phyloP scores from a whole-genome alignment of 2,888 invertebrate genomes.

The Gisinianus flammeolus region DNA sequence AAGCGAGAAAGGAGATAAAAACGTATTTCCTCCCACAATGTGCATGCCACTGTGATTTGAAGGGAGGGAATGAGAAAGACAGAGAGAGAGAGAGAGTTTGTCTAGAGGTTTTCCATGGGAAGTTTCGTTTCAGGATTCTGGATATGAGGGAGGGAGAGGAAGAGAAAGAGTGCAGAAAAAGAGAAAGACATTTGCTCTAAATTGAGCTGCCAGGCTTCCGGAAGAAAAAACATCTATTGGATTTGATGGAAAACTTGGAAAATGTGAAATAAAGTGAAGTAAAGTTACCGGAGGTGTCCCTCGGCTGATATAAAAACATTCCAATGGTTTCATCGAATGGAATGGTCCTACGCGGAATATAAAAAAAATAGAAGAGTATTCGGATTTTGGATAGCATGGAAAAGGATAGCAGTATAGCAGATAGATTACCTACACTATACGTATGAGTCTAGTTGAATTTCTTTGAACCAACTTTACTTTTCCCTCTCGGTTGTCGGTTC shows the following conservation, averaged over 20 bases:
- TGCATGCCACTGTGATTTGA: too few species aligned
- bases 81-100: too few species aligned
- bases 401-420: too few species aligned
- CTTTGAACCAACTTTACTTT: too few species aligned
- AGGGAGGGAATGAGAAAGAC: too few species aligned
- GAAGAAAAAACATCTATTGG: constrained; percentile 28
- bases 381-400: too few species aligned
- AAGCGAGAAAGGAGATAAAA: too few species aligned
- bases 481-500: too few species aligned
- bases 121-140: not conserved
- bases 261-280: constrained; percentile 33
- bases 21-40: too few species aligned
- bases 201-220: constrained; percentile 36
- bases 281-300: constrained; percentile 19
- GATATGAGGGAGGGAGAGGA: not conserved
- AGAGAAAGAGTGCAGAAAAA: not conserved
- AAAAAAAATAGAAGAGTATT: too few species aligned
- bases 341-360: not conserved
- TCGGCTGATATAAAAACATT: constrained; percentile 16
- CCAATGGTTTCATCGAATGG: not conserved
- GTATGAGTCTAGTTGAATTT: too few species aligned
- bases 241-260: constrained; percentile 36
- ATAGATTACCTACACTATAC: too few species aligned
- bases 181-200: constrained; percentile 36
- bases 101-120: not conserved